Base-by-base conservation (phyloP, 2,888 invertebrate species). In the Drosophila quinaria region DNA sequence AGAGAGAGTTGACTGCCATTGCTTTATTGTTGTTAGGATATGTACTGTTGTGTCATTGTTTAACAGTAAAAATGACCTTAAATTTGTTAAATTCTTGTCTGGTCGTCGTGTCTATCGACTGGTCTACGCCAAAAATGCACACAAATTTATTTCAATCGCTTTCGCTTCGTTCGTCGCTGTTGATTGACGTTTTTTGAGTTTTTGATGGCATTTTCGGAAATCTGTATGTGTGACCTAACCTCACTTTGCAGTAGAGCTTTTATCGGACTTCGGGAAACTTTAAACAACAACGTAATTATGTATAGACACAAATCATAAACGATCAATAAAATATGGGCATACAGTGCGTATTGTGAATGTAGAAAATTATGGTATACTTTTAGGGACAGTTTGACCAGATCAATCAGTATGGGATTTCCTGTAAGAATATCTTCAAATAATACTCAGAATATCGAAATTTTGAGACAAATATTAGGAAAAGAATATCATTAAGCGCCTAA, bases 11-110 rank as follows among this genome's bases (percentile, higher is more conserved):
- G 58, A 25, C 51, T 88, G 86, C 78, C 75, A 80, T 74, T 64
- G 72, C 80, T 42, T 78, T 72, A 74, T 83, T 81, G 81, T 81
- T 77, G 71, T 68, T 80, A 74, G 74, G 68, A 76, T 73, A 69
- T 64, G 50, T 77, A 47, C 63, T 61, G 66, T 68, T 77, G 70
- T 77, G 70, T 73, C 77, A 81, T 80, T 74, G 75, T 78, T 82
- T 80, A 86, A 86, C 90, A 73, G 81, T 82, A 90, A 90, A 89
- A 89, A 84, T 89, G 84, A 86, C 89, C 90, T 89, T 89, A 89
- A 89, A 87, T 84, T 74, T 73, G 80, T 86, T 81, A 74, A 89
- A 75, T 66, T 75, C 60, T 17, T 55, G 77, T 76, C 75, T 73
- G 77, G 66, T 51, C 58, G 61, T 29, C 63, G 50, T 42, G 70